Conservation (phyloP, 64 coral and sea anemone species). For the Trachythela sp. region DNA sequence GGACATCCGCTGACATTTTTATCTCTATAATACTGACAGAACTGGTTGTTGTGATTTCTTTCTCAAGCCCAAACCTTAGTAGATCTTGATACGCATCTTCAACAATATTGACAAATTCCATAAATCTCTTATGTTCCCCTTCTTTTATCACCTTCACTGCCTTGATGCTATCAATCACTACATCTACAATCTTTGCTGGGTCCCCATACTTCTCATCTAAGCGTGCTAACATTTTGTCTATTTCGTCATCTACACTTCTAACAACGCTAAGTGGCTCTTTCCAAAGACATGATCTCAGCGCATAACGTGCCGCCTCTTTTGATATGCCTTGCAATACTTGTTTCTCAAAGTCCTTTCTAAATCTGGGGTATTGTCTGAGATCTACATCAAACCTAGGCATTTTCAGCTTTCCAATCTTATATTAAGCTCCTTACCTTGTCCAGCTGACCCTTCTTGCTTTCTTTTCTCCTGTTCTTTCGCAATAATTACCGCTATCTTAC, state of each 20-base stretch:
- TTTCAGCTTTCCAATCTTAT: neutral
- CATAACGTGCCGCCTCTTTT: neutral
- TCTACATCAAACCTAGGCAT: neutral
- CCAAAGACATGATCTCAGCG: neutral
- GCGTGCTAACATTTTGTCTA: neutral
- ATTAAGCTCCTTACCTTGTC: no score
- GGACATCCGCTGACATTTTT: neutral
- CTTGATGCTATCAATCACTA: neutral
- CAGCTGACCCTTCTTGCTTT: neutral
- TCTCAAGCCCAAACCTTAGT: neutral
- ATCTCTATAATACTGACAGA: neutral
- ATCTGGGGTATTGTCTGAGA: neutral
- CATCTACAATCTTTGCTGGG: neutral
- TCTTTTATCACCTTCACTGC: neutral
- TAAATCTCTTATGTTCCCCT: neutral
- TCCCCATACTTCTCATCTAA: neutral
- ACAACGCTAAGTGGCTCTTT: neutral
- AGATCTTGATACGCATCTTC: neutral
- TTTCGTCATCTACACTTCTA: neutral
- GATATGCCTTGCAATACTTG: neutral
- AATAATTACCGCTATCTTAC: neutral
- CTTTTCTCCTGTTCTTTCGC: neutral
- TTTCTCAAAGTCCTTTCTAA: neutral
- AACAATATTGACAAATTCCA: neutral
- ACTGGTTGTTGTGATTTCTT: no score